Percentiles rank a stretch among this genome's conserved stretches.
phyloP scores from a whole-genome alignment of 2,113 vertebrate genomes.

The Tenebrosternarchus preto region DNA sequence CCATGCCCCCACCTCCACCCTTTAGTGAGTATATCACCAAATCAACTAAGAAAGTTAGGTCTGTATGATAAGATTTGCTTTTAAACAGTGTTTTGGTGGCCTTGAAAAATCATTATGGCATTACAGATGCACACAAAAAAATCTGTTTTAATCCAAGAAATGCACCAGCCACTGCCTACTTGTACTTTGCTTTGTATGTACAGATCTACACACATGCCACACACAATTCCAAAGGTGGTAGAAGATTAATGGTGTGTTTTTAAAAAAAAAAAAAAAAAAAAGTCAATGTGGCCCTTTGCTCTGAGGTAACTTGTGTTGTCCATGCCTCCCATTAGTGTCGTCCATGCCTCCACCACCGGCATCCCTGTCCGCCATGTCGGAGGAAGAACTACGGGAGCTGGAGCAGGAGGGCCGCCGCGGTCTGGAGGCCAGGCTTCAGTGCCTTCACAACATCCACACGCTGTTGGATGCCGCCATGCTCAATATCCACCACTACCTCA shows the following conservation, averaged over 20 bases:
- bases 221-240: too few species aligned
- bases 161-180: too few species aligned
- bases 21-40: constrained; percentile 75
- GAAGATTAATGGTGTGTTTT: too few species aligned
- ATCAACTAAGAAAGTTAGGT: too few species aligned
- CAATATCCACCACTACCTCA: constrained; percentile 96
- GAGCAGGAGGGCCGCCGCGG: constrained; percentile 89
- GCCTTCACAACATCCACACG: constrained; percentile 94
- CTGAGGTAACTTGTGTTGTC: background rate
- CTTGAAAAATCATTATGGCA: too few species aligned
- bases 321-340: constrained; percentile 73
- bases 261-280: too few species aligned
- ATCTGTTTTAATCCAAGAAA: too few species aligned
- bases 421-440: constrained; percentile 88
- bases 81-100: background rate
- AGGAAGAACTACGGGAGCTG: constrained; percentile 86
- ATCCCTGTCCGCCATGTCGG: constrained; percentile 84
- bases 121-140: too few species aligned
- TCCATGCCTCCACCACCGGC: constrained; percentile 90
- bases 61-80: too few species aligned
- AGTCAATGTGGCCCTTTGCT: background rate
- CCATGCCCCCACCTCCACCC: constrained; percentile 86
- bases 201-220: too few species aligned
- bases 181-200: too few species aligned
- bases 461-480: constrained; percentile 93